Percentiles rank a stretch among this genome's conserved stretches.
Evolutionary conservation across 2,797 vertebrate genomes (phyloP).

Genomic region (Propithecus deckenii): DNA sequence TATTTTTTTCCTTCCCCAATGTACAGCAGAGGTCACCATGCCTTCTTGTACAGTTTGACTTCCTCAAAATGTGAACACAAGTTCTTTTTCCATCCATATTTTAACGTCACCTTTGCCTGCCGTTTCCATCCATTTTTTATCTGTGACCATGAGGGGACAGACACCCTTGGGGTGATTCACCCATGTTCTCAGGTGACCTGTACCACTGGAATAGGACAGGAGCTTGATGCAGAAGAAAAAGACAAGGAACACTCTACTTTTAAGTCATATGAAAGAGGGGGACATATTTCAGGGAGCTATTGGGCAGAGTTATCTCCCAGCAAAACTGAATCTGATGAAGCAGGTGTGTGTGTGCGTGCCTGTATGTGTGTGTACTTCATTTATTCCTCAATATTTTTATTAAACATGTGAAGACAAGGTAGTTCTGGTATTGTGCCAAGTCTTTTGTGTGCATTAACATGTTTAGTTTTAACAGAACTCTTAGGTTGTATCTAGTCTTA

Average conservation of each 20-base stretch:
- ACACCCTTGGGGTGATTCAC: neutral
- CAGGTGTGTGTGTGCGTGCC: neutral
- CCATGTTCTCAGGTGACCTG: neutral
- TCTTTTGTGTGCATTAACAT: neutral
- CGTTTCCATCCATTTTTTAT: neutral
- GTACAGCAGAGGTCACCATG: slow-evolving; percentile 74
- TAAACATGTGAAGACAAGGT: neutral
- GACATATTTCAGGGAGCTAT: neutral
- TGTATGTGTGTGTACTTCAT: neutral
- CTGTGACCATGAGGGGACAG: neutral
- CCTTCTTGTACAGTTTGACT: slow-evolving; percentile 67
- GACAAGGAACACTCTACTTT: neutral
- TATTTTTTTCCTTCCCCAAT: slow-evolving; percentile 76
- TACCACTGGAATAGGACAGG: neutral
- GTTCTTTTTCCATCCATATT: slow-evolving; percentile 50
- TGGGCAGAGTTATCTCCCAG: neutral
- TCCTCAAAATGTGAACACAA: slow-evolving; percentile 62
- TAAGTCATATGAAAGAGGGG: neutral
- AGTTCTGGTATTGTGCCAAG: neutral
- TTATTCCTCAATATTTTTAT: neutral
- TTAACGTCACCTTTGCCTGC: slow-evolving; percentile 75
- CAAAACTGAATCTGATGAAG: neutral
- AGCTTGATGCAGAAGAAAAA: neutral
- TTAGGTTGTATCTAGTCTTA: neutral
- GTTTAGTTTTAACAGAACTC: slow-evolving; percentile 27